These are phyloP conservation scores for Tricholauxania praeusta DNA, from an alignment of 2,888 invertebrate species.

Conservation along the genomic window DNA sequence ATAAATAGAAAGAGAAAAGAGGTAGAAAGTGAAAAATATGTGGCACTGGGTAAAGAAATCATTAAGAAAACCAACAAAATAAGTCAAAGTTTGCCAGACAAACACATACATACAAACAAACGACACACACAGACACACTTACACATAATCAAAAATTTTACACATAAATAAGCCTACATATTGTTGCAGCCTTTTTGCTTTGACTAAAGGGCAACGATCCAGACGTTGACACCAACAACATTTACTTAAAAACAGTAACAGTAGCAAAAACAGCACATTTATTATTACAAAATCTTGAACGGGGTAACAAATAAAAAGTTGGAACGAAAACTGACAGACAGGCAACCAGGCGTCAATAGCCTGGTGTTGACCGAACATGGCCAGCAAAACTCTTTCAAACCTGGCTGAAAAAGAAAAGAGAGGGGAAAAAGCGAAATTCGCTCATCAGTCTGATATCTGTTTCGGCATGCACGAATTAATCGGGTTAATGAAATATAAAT, in stretches of 20 bases:
- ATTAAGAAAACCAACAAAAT: neutral
- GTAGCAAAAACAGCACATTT: neutral
- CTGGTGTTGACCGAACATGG: conserved; percentile 30
- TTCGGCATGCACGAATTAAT: neutral
- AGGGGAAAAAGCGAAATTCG: neutral
- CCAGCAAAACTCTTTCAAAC: conserved; percentile 17
- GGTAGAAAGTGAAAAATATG: conserved; percentile 10
- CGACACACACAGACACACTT: neutral
- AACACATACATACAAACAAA: neutral
- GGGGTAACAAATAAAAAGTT: neutral
- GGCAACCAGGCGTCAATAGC: conserved; percentile 18
- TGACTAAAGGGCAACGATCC: neutral
- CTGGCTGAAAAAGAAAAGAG: conserved; percentile 2
- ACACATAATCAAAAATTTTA: conserved; percentile 5
- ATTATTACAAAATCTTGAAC: conserved; percentile 2
- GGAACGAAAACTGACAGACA: neutral
- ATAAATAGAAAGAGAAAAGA: neutral
- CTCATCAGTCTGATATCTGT: neutral
- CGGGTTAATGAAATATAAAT: no score
- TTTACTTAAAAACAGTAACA: neutral
- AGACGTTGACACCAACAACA: neutral
- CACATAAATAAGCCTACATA: neutral
- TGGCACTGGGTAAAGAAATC: conserved; percentile 36
- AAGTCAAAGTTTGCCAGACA: neutral
- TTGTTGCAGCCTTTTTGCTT: no score